These are phyloP conservation scores for Pollenia labialis DNA, from an alignment of 2,888 invertebrate genomes.

Conservation along the genomic window DNA sequence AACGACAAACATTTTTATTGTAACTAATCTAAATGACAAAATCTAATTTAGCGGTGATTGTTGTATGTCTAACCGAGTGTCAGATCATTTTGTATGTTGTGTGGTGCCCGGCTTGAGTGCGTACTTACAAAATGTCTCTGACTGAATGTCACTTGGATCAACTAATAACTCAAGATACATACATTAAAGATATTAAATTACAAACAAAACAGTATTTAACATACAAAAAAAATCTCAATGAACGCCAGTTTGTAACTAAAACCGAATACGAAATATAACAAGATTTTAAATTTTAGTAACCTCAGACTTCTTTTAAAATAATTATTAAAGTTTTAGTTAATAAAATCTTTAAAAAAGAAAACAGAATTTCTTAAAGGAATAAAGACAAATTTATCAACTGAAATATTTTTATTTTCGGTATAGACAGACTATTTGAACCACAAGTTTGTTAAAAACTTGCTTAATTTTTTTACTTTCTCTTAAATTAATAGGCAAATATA, in stretches of 20 bases:
- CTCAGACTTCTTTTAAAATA: too few species aligned
- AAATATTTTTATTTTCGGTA: too few species aligned
- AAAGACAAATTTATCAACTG: too few species aligned
- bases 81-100: conserved; percentile 33
- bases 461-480: too few species aligned
- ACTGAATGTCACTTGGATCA: conserved; percentile 58
- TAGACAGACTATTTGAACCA: too few species aligned
- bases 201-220: conserved; percentile 29
- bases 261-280: not conserved
- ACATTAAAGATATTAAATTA: conserved; percentile 53
- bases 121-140: conserved; percentile 34
- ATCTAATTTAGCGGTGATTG: conserved; percentile 52
- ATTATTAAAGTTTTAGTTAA: too few species aligned
- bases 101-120: conserved; percentile 17
- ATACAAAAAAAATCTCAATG: not conserved
- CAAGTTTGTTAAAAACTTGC: too few species aligned
- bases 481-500: too few species aligned
- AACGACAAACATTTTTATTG: conserved; percentile 31
- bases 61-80: conserved; percentile 18
- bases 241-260: not conserved
- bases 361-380: too few species aligned
- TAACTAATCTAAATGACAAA: conserved; percentile 57
- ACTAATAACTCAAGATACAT: conserved; percentile 63
- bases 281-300: too few species aligned
- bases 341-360: too few species aligned